Evolutionary conservation across 2,797 vertebrate genomes (phyloP).

Genomic region (Pampus argenteus): DNA sequence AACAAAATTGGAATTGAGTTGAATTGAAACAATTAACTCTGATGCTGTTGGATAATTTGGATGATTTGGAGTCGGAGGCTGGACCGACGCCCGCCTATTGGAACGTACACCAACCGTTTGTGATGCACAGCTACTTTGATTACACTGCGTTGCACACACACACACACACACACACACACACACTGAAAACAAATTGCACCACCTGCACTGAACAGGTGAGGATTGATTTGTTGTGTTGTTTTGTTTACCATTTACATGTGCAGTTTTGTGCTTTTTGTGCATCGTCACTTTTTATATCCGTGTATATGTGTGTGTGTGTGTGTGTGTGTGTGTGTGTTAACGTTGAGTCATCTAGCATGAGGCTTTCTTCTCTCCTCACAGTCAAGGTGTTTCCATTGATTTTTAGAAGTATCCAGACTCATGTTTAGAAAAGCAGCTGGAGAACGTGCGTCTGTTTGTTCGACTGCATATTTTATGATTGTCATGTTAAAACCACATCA

Average conservation of each 20-base stretch:
- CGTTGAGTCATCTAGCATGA: constrained; percentile 16
- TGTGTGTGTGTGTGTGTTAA: not conserved
- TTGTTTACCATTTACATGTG: not conserved
- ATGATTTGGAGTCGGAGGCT: not conserved
- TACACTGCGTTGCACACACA: not conserved
- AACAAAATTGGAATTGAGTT: constrained; percentile 10
- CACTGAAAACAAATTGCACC: constrained; percentile 25
- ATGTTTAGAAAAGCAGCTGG: constrained; percentile 30
- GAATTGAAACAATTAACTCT: constrained; percentile 16
- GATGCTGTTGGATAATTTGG: constrained; percentile 10
- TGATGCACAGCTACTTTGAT: not conserved
- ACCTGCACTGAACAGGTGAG: constrained; percentile 45
- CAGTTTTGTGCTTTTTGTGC: not conserved
- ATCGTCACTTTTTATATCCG: too few relatives aligned
- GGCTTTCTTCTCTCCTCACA: constrained; percentile 36
- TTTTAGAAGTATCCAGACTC: constrained; percentile 36
- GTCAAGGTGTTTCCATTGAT: constrained; percentile 48
- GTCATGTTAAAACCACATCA: not conserved
- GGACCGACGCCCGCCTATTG: not conserved
- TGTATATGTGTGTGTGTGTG: not conserved
- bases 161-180: too few relatives aligned
- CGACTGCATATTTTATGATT: not conserved
- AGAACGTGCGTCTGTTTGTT: constrained; percentile 14
- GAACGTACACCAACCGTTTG: not conserved
- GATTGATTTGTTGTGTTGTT: constrained; percentile 7